Conservation (phyloP, 2,888 invertebrate genomes). For the Leistus spinibarbis region DNA sequence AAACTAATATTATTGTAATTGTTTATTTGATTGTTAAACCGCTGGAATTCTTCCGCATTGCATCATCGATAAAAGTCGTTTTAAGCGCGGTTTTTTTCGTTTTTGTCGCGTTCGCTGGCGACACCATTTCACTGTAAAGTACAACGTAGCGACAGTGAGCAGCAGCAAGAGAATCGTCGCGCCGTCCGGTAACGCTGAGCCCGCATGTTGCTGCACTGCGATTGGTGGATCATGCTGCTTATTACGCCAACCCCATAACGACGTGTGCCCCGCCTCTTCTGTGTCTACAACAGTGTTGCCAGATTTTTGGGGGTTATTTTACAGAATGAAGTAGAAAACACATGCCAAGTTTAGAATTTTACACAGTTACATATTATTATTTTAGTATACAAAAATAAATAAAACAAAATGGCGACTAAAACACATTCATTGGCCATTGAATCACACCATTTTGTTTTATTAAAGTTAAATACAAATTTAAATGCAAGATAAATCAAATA, state of each 20-base stretch:
- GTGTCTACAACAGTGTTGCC: conserved; percentile 56
- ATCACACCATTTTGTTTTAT: no score
- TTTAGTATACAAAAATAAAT: no score
- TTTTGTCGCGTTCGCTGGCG: conserved; percentile 56
- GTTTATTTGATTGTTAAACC: conserved; percentile 42
- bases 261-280: conserved; percentile 60
- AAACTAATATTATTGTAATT: background rate
- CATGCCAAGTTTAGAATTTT: background rate
- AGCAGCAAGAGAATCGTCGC: conserved; percentile 53
- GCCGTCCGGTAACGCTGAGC: conserved; percentile 20
- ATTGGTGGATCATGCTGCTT: conserved; percentile 58
- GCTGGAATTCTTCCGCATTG: conserved; percentile 52
- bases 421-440: no score
- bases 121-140: conserved; percentile 54
- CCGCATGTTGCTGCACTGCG: conserved; percentile 48
- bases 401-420: no score
- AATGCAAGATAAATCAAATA: background rate
- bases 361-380: no score
- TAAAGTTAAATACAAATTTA: no score
- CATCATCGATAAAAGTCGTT: conserved; percentile 51
- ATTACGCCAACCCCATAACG: conserved; percentile 63
- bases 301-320: background rate
- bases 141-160: conserved; percentile 51
- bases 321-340: background rate
- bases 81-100: conserved; percentile 52